A percentile compares a stretch with the other conserved stretches of the same genome.
These are phyloP conservation scores for Equus przewalskii DNA, from an alignment of 2,113 vertebrate genomes.

Conservation along the genomic window DNA sequence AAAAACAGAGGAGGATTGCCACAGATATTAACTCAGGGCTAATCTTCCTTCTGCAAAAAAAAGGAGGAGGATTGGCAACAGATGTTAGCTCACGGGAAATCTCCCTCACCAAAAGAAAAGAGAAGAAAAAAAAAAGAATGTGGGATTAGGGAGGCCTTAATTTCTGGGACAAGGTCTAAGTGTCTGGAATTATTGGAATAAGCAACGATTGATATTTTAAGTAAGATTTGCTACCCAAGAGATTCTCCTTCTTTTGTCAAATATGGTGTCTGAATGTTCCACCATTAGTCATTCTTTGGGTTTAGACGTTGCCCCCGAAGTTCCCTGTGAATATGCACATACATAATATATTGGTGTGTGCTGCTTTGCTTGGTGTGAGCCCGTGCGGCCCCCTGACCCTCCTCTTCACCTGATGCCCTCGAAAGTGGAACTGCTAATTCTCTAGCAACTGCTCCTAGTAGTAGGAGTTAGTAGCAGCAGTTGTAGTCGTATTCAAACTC, in stretches of 20 bases:
- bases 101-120: too few species aligned
- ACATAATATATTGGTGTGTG: not conserved
- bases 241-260: not conserved
- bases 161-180: not conserved
- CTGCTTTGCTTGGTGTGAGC: not conserved
- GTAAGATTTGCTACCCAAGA: not conserved
- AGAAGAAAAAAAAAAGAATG: too few species aligned
- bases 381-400: fast-evolving
- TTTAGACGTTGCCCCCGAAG: not conserved
- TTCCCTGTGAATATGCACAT: not conserved
- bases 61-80: too few species aligned
- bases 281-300: not conserved
- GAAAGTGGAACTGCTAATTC: not conserved
- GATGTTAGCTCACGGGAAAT: too few species aligned
- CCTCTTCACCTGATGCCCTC: not conserved
- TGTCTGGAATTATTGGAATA: not conserved
- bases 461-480: not conserved
- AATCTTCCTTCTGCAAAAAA: too few species aligned
- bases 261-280: not conserved
- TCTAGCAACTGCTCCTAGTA: not conserved
- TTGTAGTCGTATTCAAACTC: not conserved
- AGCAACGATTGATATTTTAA: not conserved
- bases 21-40: too few species aligned
- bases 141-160: not conserved
- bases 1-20: too few species aligned